Base-by-base conservation (phyloP, 64 coral and sea anemone genomes). In the Porites lutea region DNA sequence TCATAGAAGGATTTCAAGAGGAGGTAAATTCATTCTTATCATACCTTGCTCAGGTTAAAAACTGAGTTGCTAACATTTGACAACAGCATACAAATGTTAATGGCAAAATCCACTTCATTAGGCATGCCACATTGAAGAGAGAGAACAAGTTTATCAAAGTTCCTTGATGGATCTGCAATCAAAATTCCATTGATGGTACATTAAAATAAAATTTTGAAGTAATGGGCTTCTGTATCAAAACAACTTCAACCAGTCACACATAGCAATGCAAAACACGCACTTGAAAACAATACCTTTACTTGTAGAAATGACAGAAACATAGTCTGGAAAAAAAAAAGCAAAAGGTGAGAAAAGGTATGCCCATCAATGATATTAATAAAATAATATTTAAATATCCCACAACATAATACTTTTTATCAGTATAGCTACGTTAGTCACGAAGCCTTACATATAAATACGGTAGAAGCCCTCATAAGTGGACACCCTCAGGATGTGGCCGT, bases 1-100 rank as follows among this genome's bases (percentile, higher is more conserved):
- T 13, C 7, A 37, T 75, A 60, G 57, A 59, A 48, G 65, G 27
- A 71, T 73, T 45, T 65, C 61, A 87, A 73, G 27, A 37, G 27
- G 27, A 37, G 27, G 27, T 37, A 37, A 37, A 37, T 37, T 37
- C 2, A 6, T 78, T 79, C 81, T 23, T 60, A 18, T 79, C n/a
- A 23, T 77, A 99, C 97, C 97, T 99, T 99, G 48, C 91, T 94
- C 19, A 99, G 86, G 77, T 99, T 99, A 78, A 99, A 99, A 18
- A 99, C 97, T 70, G 97, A 99, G 73, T 99, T 99, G 79, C 90
- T 99, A 68, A 99, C 97, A 78, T 99, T 99, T n/a, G 97, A 99
- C 12, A 99, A 69, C 65, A 99, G 69, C 97, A 99, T 99, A 65
- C 97, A 99, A 68, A 99, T 96, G 86, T 99, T 99, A 18, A 96